These are phyloP conservation scores for Acholoe squamosa DNA, from an alignment of 2,888 invertebrate genomes.

Conservation along the genomic window DNA sequence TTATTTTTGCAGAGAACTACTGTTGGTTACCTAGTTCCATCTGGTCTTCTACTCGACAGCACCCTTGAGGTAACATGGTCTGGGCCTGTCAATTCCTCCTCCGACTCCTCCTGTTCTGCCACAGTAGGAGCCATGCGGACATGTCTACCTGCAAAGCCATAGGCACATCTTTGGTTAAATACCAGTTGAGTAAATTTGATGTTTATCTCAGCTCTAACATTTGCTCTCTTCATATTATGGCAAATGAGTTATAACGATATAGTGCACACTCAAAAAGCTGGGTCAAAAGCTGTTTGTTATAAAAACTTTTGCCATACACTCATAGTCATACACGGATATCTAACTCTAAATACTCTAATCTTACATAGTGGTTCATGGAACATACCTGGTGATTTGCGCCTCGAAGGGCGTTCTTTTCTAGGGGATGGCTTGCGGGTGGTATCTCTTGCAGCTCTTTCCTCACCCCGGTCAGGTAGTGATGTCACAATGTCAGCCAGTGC, in stretches of 20 bases:
- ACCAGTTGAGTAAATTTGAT: no score
- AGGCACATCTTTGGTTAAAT: no score
- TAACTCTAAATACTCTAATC: no score
- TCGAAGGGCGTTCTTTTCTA: neutral
- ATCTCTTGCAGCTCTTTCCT: neutral
- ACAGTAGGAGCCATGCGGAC: neutral
- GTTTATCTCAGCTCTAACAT: no score
- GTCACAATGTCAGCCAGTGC: slow-evolving; percentile 66
- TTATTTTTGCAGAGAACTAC: no score
- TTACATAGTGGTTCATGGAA: no score
- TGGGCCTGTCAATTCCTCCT: slow-evolving; percentile 42
- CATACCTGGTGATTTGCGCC: slow-evolving; percentile 5
- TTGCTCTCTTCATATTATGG: no score
- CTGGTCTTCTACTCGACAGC: neutral
- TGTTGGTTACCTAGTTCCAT: neutral
- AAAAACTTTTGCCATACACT: no score
- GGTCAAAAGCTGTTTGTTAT: no score
- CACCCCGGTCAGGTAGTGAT: slow-evolving; percentile 58
- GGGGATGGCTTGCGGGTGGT: neutral
- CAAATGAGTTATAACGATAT: no score
- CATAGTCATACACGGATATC: no score
- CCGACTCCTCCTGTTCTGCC: neutral
- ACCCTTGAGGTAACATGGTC: slow-evolving; percentile 53
- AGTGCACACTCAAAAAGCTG: no score
- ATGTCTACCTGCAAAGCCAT: neutral